Evolutionary conservation across 2,113 vertebrate genomes (phyloP).

Genomic region (Haemorhous mexicanus): DNA sequence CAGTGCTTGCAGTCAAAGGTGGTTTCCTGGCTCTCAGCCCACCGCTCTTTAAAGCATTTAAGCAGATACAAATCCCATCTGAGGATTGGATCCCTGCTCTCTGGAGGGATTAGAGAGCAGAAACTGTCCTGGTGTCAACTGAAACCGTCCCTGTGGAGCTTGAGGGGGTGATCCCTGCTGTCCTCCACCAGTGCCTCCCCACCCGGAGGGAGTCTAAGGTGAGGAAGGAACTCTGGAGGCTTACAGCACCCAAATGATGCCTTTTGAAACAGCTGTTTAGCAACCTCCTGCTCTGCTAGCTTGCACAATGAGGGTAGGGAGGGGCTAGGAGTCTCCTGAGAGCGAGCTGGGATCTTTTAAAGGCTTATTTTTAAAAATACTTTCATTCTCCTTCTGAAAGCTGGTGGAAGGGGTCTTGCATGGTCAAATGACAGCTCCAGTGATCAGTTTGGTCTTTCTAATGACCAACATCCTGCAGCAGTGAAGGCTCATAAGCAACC

Average conservation of each 20-base stretch:
- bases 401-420: not conserved
- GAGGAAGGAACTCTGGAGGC: not conserved
- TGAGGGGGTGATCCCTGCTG: not conserved
- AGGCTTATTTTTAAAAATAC: not conserved
- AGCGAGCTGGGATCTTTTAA: not conserved
- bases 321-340: not conserved
- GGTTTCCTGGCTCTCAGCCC: not conserved
- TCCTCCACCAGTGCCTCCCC: too few relatives aligned
- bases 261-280: not conserved
- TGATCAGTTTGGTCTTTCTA: slow-evolving; percentile 1
- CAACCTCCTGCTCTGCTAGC: not conserved
- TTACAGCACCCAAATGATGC: not conserved
- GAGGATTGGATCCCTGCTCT: not conserved
- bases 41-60: not conserved
- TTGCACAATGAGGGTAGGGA: not conserved
- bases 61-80: not conserved
- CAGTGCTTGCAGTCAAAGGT: not conserved
- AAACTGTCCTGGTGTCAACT: not conserved
- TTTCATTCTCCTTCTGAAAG: not conserved
- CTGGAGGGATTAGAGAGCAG: not conserved
- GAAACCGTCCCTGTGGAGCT: not conserved
- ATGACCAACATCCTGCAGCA: not conserved
- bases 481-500: slow-evolving; percentile 15
- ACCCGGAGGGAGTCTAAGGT: not conserved
- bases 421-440: not conserved